These are phyloP conservation scores for Sisyra terminalis DNA, from an alignment of 2,888 invertebrate genomes.

Conservation along the genomic window DNA sequence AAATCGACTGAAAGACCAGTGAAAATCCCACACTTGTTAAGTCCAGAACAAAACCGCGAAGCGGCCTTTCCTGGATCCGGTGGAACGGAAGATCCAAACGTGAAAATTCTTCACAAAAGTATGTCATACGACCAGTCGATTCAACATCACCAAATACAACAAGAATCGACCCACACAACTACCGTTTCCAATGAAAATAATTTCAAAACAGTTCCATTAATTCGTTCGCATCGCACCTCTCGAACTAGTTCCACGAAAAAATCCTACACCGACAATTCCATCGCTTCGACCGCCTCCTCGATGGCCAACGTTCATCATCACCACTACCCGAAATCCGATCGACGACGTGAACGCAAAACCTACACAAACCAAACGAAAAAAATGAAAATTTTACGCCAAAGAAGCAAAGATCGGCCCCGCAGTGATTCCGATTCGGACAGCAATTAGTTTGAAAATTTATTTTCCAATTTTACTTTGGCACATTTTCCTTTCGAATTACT, in stretches of 20 bases:
- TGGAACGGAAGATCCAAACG: conserved; percentile 22
- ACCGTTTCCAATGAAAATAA: not conserved
- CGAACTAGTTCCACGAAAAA: conserved; percentile 3
- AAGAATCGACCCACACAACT: not conserved
- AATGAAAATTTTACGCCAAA: conserved; percentile 2
- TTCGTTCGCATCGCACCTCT: conserved; percentile 5
- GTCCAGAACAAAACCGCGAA: not conserved
- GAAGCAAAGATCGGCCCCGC: not conserved
- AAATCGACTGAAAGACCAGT: conserved; percentile 35
- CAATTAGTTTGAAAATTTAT: not conserved
- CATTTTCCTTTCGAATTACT: too few relatives aligned
- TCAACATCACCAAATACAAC: not conserved
- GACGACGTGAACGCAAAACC: not conserved
- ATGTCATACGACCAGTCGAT: conserved; percentile 5
- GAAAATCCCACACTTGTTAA: conserved; percentile 22
- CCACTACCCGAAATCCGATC: not conserved
- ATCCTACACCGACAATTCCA: not conserved
- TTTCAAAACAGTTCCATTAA: conserved; percentile 8
- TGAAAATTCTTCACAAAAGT: conserved; percentile 16
- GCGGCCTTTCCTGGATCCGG: not conserved
- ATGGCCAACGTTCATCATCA: not conserved
- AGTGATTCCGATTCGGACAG: too few relatives aligned
- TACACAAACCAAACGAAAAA: not conserved
- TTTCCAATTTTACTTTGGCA: too few relatives aligned
- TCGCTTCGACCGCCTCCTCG: not conserved